Conservation (phyloP, 1,140 invertebrate species). For the Brachystomella parvula region DNA sequence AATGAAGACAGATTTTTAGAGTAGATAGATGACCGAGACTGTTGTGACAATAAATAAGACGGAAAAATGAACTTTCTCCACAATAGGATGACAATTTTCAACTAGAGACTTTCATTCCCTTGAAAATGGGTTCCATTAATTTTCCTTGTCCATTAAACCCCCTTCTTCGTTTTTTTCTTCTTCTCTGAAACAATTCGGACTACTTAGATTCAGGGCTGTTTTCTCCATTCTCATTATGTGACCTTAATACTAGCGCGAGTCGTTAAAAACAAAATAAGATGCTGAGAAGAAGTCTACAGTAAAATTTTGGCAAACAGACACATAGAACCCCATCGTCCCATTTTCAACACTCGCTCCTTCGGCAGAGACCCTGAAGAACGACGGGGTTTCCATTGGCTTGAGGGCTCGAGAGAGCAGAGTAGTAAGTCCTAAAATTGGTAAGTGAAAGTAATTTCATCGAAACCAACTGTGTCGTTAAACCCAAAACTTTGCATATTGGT, state of each 20-base stretch:
- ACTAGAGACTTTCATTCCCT: constrained; percentile 20
- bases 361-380: not conserved
- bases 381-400: not conserved
- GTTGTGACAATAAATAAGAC: not conserved
- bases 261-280: constrained; percentile 12
- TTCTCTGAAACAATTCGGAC: constrained; percentile 25
- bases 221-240: constrained; percentile 32
- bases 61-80: not conserved
- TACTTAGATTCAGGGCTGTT: constrained; percentile 8
- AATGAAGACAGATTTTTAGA: not conserved
- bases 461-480: not conserved
- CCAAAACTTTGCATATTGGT: not conserved
- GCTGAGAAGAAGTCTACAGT: not conserved
- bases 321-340: not conserved
- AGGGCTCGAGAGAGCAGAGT: too few species aligned
- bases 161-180: too few species aligned
- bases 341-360: not conserved
- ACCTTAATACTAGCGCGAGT: constrained; percentile 20
- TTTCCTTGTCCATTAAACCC: constrained; percentile 28
- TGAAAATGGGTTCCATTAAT: constrained; percentile 23
- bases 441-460: not conserved
- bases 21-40: not conserved
- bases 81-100: not conserved
- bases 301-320: not conserved
- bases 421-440: not conserved